Evolutionary conservation across 2,797 vertebrate species (phyloP), one percentile per base, ranked within the genome.

Genomic region (Orientallactaga sibirica): DNA sequence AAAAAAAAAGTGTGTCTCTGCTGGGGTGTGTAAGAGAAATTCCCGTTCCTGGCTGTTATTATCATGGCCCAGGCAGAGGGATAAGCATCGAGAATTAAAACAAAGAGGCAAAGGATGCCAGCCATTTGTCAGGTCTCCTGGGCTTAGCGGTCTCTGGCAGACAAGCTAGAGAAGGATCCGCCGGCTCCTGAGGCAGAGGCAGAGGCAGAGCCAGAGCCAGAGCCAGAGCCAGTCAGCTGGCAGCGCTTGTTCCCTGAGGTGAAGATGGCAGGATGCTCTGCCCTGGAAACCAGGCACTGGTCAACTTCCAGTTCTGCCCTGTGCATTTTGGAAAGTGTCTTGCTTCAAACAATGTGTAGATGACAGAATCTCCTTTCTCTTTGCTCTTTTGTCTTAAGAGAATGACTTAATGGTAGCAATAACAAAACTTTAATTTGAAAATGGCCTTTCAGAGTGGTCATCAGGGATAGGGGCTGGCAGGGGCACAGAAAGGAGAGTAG

Each of bases 361-460:
- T 61, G 73, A 64, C 16, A 0, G 33, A 58, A 27, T 24, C 41
- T 62, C 64, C 75, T 71, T 9, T 67, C 16, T 7, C 15, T n/a
- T 76, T 29, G 12, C 37, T 52, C n/a, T 68, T 85, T 78, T n/a
- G 27, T 7, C 58, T 86, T 80, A 83, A 81, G n/a, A 37, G 58
- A 82, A 71, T 43, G 91, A 83, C 24, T 78, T 67, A 62, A 68
- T 29, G 78, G 27, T 25, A 77, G 64, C 37, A 33, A 29, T 20
- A 73, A 85, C 19, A 29, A 91, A 90, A 75, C 48, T 83, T 86
- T 80, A 87, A 76, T 74, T 93, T 62, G 55, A 86, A 92, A 86
- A 81, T 61, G 67, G 19, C 70, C 76, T 64, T 29, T 48, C 67
- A 81, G 58, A 84, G 90, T 74, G 52, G 29, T 41, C 4, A 25